Conservation (phyloP, 2,888 invertebrate species). For the Lordiphosa andalusiaca region DNA sequence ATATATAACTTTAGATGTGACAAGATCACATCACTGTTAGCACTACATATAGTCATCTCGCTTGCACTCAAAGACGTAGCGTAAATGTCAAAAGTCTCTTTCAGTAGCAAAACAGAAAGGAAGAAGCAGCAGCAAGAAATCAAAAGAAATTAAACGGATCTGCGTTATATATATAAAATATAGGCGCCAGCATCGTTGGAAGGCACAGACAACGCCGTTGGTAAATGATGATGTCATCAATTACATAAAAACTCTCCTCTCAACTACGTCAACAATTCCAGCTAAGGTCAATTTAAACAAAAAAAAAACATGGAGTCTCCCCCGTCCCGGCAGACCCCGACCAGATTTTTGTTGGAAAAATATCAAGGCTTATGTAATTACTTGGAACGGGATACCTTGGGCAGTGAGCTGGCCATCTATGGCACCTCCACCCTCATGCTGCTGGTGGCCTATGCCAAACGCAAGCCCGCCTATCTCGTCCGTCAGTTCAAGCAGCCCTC, state of each 20-base stretch:
- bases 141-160: slow-evolving; percentile 10
- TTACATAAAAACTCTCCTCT: slow-evolving; percentile 36
- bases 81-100: slow-evolving; percentile 46
- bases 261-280: slow-evolving; percentile 42
- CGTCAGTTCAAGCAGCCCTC: slow-evolving; percentile 77
- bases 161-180: slow-evolving; percentile 26
- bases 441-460: slow-evolving; percentile 68
- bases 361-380: slow-evolving; percentile 74
- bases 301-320: slow-evolving; percentile 46
- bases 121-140: slow-evolving; percentile 16
- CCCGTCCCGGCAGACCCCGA: neutral
- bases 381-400: slow-evolving; percentile 73
- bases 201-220: slow-evolving; percentile 41
- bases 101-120: slow-evolving; percentile 32
- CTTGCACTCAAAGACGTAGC: slow-evolving; percentile 42
- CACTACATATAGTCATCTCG: slow-evolving; percentile 32
- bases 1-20: neutral
- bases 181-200: slow-evolving; percentile 14
- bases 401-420: slow-evolving; percentile 67
- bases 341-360: slow-evolving; percentile 54
- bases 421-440: slow-evolving; percentile 73
- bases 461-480: slow-evolving; percentile 73
- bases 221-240: slow-evolving; percentile 69
- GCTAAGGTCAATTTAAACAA: slow-evolving; percentile 44
- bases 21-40: slow-evolving; percentile 22